A percentile compares a stretch with the other conserved stretches of the same genome.
Evolutionary conservation across 2,797 vertebrate species (phyloP).

Genomic region (Gymnothorax javanicus): DNA sequence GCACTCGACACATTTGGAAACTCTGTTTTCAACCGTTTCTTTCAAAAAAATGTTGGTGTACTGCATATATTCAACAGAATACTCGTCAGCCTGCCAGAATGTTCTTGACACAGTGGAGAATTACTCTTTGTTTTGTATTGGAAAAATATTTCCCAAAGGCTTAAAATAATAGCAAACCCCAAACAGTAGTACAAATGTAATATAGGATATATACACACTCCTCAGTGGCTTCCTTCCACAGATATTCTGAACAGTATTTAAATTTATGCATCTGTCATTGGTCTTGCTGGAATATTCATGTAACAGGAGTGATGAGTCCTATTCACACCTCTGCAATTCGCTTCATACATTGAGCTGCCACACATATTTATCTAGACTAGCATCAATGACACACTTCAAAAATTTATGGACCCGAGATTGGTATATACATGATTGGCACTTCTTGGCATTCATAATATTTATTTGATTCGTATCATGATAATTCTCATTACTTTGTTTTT

Average conservation of each 20-base stretch:
- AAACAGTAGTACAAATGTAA: neutral
- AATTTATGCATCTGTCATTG: neutral
- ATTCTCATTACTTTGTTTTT: neutral
- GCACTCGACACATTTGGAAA: neutral
- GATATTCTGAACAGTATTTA: neutral
- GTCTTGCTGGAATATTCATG: neutral
- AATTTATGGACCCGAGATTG: slow-evolving; percentile 49
- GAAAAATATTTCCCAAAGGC: neutral
- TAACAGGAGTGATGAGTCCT: neutral
- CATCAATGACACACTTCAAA: slow-evolving; percentile 36
- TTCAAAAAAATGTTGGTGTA: neutral
- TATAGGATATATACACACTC: neutral
- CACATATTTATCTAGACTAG: neutral
- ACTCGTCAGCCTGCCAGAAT: neutral
- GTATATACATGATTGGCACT: slow-evolving; percentile 51
- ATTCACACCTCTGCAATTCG: neutral
- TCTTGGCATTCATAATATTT: slow-evolving; percentile 47
- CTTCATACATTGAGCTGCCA: neutral
- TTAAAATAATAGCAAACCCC: neutral
- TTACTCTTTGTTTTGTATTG: neutral
- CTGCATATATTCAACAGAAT: neutral
- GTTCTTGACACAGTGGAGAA: neutral
- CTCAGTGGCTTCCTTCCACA: neutral
- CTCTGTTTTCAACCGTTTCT: neutral
- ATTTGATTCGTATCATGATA: slow-evolving; percentile 66